Evolutionary conservation across 2,113 vertebrate species (phyloP), one percentile per base, ranked within the genome.

Genomic region (Meleagris gallopavo): DNA sequence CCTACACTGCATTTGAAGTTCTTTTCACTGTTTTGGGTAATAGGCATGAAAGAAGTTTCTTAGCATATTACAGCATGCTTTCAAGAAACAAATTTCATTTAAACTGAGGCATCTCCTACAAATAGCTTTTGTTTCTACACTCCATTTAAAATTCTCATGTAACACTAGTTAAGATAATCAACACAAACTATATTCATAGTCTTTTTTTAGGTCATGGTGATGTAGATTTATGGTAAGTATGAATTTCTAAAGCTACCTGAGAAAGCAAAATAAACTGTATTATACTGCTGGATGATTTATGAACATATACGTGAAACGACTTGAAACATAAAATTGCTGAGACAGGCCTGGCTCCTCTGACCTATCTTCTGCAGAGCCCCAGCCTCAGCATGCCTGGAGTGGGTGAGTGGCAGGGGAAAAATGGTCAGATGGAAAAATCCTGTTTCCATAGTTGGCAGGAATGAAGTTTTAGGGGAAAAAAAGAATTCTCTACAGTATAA

Each of bases 381-480:
- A 25, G 38, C 4, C 46, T 60, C 5, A 38, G 6, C 5, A 6
- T 9, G 11, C 4, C 10, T 69, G 12, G 3, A 89, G 6, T 54
- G 4, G 4, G 10, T 8, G 20, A 83, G 11, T 3, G 15, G 7
- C 18, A n/a, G 3, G 1, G 4, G 9, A 9, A 5, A 27, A 34
- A 41, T 22, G 4, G 6, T 70, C 20, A 16, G 13, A 60, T 7
- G 11, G 7, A 48, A 82, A 61, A 69, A 38, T 52, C 5, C 29
- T 78, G 7, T 90, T 78, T 52, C 65, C 4, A 36, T 64, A 30
- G 8, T 27, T 61, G 46, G 29, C 69, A 83, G 9, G 17, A 32
- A 62, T 9, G 69, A 80, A 46, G 38, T n/a, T 77, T 61, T 14
- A 40, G 3, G 48, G 45, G 46, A 30, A 55, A 57, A 32, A 16